These are phyloP conservation scores for Mesoligia furuncula DNA, from an alignment of 2,888 invertebrate species.

Conservation along the genomic window DNA sequence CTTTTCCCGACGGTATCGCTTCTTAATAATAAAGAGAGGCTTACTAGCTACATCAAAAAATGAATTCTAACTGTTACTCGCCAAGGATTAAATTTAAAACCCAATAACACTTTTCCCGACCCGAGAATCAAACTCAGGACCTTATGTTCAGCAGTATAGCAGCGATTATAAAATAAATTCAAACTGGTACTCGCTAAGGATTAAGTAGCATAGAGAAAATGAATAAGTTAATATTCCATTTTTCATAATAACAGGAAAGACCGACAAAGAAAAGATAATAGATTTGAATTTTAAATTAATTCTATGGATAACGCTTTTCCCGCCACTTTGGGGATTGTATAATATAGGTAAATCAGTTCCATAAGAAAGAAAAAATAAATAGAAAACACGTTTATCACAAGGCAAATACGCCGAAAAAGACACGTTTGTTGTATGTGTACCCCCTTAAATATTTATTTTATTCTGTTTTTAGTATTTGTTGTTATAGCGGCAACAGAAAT, in stretches of 20 bases:
- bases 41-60: too few species aligned
- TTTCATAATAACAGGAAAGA: slow-evolving; percentile 18
- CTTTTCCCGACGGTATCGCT: too few species aligned
- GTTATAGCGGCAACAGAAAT: too few species aligned
- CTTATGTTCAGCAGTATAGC: background rate
- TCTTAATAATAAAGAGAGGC: too few species aligned
- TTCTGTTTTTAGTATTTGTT: too few species aligned
- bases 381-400: too few species aligned
- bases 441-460: too few species aligned
- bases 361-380: too few species aligned
- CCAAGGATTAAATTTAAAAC: too few species aligned
- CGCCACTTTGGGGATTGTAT: slow-evolving; percentile 2
- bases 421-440: too few species aligned
- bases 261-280: slow-evolving; percentile 42
- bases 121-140: background rate
- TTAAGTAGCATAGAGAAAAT: background rate
- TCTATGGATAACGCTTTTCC: slow-evolving; percentile 2
- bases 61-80: too few species aligned
- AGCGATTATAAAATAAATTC: background rate
- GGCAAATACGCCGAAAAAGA: too few species aligned
- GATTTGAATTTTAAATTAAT: slow-evolving; percentile 43
- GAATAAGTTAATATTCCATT: slow-evolving; percentile 23
- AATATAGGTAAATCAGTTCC: background rate
- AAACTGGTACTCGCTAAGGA: background rate
- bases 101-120: background rate